A percentile compares a stretch with the other conserved stretches of the same genome.
phyloP scores from a whole-genome alignment of 2,113 vertebrate species.

The Strigops habroptila region DNA sequence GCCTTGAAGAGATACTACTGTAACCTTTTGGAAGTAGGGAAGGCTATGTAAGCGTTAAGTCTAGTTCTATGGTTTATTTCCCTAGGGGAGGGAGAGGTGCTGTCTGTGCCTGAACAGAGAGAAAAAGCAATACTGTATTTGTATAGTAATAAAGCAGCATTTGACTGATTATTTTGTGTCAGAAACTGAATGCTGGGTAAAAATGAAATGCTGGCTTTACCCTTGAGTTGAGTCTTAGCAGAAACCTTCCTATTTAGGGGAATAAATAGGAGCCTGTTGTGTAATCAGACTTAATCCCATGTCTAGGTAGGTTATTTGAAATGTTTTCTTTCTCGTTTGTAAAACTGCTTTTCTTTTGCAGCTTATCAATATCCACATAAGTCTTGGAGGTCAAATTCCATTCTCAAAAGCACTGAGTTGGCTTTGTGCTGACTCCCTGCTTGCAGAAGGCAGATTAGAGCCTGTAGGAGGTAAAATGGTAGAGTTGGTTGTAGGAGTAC shows the following conservation, averaged over 20 bases:
- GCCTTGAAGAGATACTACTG: background rate
- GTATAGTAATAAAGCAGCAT: background rate
- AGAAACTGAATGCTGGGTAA: background rate
- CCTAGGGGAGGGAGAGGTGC: background rate
- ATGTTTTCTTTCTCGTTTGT: background rate
- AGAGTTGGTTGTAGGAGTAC: background rate
- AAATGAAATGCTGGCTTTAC: background rate
- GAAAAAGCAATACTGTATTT: background rate
- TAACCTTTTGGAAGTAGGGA: background rate
- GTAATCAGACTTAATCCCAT: background rate
- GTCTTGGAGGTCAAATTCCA: background rate
- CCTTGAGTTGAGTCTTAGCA: background rate
- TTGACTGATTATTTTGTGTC: background rate
- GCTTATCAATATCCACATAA: background rate
- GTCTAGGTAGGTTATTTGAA: background rate
- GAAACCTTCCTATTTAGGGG: background rate
- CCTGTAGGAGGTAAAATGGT: background rate
- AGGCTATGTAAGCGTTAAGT: rapidly evolving
- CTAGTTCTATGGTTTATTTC: background rate
- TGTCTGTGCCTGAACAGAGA: background rate
- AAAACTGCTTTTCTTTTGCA: background rate
- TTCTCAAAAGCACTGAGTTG: background rate
- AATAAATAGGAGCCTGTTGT: background rate
- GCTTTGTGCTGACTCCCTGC: background rate
- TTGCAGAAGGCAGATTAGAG: slow-evolving; percentile 1